These are phyloP conservation scores for Augiades crinisus DNA, from an alignment of 2,888 invertebrate species.

Conservation along the genomic window DNA sequence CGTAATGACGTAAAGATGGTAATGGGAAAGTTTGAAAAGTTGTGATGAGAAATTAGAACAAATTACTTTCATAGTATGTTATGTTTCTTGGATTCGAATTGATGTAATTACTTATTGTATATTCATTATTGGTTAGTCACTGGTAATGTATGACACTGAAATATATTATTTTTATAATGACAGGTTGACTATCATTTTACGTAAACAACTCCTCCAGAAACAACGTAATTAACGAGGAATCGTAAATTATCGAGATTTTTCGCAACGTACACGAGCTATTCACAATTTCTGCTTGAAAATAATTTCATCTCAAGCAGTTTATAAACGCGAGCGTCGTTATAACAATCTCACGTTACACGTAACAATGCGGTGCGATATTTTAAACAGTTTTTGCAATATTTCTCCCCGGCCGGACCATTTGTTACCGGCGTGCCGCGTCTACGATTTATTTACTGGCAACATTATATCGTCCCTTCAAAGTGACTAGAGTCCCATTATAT, in stretches of 20 bases:
- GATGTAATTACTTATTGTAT: too few species aligned
- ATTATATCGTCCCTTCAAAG: conserved; percentile 71
- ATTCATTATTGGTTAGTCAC: too few species aligned
- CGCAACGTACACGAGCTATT: too few species aligned
- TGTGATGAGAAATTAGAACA: too few species aligned
- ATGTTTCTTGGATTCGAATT: too few species aligned
- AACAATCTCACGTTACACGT: conserved; percentile 47
- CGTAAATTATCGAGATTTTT: too few species aligned
- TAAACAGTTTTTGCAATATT: conserved; percentile 72
- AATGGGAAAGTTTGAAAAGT: too few species aligned
- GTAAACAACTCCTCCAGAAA: neutral
- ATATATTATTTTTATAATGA: too few species aligned
- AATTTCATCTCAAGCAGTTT: conserved; percentile 19
- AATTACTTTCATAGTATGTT: too few species aligned
- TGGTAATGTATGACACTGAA: too few species aligned
- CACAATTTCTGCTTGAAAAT: conserved; percentile 10
- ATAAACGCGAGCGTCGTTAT: conserved; percentile 30
- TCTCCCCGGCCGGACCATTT: conserved; percentile 65
- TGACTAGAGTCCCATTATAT: conserved; percentile 48
- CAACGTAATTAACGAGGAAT: neutral
- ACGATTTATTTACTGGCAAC: conserved; percentile 72
- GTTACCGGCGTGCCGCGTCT: conserved; percentile 56
- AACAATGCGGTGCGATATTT: conserved; percentile 64
- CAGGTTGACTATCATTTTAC: too few species aligned
- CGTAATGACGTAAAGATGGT: too few species aligned